These are phyloP conservation scores for Prosapia bicincta DNA, from an alignment of 2,888 invertebrate genomes.

Conservation along the genomic window DNA sequence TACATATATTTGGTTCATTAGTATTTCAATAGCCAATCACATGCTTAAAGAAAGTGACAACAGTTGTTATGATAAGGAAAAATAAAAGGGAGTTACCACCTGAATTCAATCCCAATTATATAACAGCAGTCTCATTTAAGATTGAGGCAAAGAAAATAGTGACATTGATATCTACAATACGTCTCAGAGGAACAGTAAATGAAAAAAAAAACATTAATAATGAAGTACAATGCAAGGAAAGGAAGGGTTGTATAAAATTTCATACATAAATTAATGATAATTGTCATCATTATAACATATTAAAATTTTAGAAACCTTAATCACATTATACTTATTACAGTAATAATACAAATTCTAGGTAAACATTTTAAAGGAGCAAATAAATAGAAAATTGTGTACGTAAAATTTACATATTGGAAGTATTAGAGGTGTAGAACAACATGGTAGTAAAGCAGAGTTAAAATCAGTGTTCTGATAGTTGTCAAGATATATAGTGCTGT, in stretches of 20 bases:
- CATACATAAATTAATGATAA: no score
- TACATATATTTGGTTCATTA: slow-evolving; percentile 19
- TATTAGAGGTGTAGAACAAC: no score
- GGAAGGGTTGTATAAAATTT: neutral
- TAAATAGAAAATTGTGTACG: no score
- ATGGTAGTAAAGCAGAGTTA: no score
- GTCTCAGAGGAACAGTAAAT: neutral
- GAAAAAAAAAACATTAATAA: neutral
- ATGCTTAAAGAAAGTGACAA: slow-evolving; percentile 5
- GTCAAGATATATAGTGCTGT: no score
- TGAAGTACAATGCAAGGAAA: neutral
- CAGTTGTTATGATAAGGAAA: neutral
- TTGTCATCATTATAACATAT: no score
- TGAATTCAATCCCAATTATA: neutral
- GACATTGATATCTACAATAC: slow-evolving; percentile 8
- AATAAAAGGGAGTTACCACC: slow-evolving; percentile 15
- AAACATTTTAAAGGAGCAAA: no score
- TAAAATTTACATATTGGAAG: no score
- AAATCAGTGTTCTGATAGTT: no score
- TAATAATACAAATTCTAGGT: no score
- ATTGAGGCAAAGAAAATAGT: neutral
- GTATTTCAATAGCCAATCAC: slow-evolving; percentile 10
- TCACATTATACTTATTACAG: no score
- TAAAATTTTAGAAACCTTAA: no score
- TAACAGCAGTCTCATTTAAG: slow-evolving; percentile 15